A percentile compares a stretch with the other conserved stretches of the same genome.
phyloP scores from a whole-genome alignment of 2,888 invertebrate genomes.

The Coecobrya sp. region DNA sequence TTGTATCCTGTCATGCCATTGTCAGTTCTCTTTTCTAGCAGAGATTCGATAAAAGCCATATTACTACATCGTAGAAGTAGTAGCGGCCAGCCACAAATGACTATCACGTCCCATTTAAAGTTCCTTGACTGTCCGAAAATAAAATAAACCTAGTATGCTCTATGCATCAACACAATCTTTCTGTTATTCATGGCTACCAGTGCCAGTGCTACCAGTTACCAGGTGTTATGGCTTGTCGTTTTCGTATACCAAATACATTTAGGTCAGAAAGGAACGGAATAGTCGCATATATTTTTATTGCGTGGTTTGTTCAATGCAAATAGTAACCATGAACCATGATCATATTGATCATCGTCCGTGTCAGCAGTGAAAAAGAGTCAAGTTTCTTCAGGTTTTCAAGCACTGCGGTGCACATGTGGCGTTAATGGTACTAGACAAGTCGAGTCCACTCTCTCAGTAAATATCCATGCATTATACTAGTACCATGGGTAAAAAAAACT shows the following conservation, averaged over 20 bases:
- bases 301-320: background rate
- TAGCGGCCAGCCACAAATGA: constrained; percentile 10
- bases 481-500: background rate
- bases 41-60: constrained; percentile 16
- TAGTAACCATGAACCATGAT: background rate
- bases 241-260: constrained; percentile 57
- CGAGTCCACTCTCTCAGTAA: background rate
- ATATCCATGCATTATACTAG: constrained; percentile 10
- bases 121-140: constrained; percentile 36
- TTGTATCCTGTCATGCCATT: background rate
- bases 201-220: constrained; percentile 33
- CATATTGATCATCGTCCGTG: background rate
- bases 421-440: background rate
- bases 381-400: constrained; percentile 16
- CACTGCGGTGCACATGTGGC: constrained; percentile 17
- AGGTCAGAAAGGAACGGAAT: constrained; percentile 6
- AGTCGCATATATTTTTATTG: background rate
- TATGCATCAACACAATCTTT: background rate
- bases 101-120: constrained; percentile 62
- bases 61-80: background rate
- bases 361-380: background rate
- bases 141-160: background rate
- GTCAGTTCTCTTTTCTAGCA: background rate
- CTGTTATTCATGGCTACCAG: background rate
- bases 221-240: background rate